Evolutionary conservation across 2,888 invertebrate genomes (phyloP).

Genomic region (Nymphalis c-album): DNA sequence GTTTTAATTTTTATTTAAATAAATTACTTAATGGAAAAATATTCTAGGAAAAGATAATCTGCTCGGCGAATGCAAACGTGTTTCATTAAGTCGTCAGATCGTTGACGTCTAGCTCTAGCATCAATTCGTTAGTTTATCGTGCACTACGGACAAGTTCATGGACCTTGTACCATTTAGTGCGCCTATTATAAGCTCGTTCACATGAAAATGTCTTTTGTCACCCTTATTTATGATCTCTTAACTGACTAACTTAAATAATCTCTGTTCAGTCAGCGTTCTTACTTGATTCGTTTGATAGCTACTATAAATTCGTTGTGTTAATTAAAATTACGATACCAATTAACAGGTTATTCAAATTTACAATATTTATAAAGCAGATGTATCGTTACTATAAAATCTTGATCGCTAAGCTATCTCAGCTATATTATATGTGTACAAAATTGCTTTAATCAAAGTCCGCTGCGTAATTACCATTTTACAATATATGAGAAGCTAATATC

Average conservation of each 20-base stretch:
- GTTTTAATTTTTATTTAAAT: no score
- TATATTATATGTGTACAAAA: background rate
- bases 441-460: conserved; percentile 5
- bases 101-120: conserved; percentile 50
- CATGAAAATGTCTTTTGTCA: conserved; percentile 30
- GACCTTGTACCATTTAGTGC: conserved; percentile 67
- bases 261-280: background rate
- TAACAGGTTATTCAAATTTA: no score
- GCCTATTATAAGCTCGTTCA: conserved; percentile 51
- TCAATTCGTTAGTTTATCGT: conserved; percentile 58
- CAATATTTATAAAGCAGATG: background rate
- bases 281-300: no score
- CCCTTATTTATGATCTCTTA: conserved; percentile 46
- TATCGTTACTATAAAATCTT: background rate
- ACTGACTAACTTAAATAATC: conserved; percentile 26
- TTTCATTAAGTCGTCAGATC: conserved; percentile 33
- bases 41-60: background rate
- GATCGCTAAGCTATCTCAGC: background rate
- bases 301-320: no score
- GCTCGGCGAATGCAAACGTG: conserved; percentile 7
- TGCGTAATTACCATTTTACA: conserved; percentile 10
- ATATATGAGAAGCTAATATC: conserved; percentile 1
- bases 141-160: conserved; percentile 66
- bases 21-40: background rate
- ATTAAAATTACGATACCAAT: no score